Evolutionary conservation across 2,888 invertebrate species (phyloP).

Genomic region (Drosophila basisetae): DNA sequence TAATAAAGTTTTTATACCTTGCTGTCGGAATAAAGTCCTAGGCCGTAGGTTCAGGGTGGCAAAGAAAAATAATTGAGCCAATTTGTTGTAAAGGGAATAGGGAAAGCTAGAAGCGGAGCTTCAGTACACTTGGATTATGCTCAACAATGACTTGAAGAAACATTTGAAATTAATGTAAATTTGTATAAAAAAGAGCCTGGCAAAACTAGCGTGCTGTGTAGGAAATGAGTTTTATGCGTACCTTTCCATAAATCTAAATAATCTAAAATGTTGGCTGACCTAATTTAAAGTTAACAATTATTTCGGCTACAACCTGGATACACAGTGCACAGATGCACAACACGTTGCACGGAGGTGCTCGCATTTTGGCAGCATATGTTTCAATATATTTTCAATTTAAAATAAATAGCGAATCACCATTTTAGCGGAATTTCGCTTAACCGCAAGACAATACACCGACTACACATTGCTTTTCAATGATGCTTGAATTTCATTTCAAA

Average conservation of each 20-base stretch:
- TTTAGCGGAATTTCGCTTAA: slow-evolving; percentile 12
- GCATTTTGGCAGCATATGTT: not conserved
- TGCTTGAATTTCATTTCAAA: slow-evolving; percentile 77
- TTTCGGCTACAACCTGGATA: not conserved
- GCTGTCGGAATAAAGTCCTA: slow-evolving; percentile 24
- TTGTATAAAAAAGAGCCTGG: not conserved
- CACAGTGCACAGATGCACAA: not conserved
- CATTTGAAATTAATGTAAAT: not conserved
- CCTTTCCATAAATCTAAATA: not conserved
- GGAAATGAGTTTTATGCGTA: not conserved
- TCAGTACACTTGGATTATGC: slow-evolving; percentile 2
- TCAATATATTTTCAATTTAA: slow-evolving; percentile 24
- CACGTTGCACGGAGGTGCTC: not conserved
- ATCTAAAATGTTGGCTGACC: not conserved
- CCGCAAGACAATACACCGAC: slow-evolving; percentile 29
- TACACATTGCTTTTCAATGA: slow-evolving; percentile 27
- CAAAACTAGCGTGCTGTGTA: not conserved
- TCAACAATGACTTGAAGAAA: slow-evolving; percentile 3
- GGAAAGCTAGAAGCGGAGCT: slow-evolving; percentile 1
- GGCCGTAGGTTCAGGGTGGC: slow-evolving; percentile 15
- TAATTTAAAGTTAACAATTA: not conserved
- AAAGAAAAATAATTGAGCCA: slow-evolving; percentile 75
- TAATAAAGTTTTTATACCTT: slow-evolving; percentile 79
- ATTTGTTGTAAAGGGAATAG: slow-evolving; percentile 70
- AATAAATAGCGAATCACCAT: not conserved